Evolutionary conservation across 1,140 invertebrate genomes (phyloP), one percentile per base, ranked within the genome.

Genomic region (Sycophaga agraensis): DNA sequence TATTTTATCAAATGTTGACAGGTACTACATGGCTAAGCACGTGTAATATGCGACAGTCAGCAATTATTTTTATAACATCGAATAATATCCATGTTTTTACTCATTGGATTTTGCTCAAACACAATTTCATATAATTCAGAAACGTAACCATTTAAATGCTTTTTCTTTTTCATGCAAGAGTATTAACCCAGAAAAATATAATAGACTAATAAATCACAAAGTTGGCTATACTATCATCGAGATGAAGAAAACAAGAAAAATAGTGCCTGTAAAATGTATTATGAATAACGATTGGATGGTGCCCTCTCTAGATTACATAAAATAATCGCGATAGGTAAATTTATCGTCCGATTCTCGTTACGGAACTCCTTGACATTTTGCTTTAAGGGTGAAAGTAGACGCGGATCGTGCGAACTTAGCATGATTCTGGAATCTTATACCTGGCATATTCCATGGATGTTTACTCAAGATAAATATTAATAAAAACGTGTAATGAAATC

Each of bases 331-430:
- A 17, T 31, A 22, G 22, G 31, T 34, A 51, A 59, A 59, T 59
- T 59, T 59, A 59, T 59, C 57, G 37, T 3, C 14, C 14, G 19
- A 24, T 43, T 40, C 11, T 22, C 26, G 26, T 26, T 37, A 40
- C 63, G 65, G 63, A 69, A 69, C 63, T 68, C 66, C 68, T 68
- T 71, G 69, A 71, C 69, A 69, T 71, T 71, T 71, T 66, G 67
- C 63, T 67, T 69, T 68, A 66, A 69, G 68, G 65, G 69, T 69
- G 68, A 71, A 71, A 71, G 68, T 69, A 67, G 65, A 54, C 59
- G 62, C 31, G 16, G 48, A 59, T 67, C 62, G 66, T 66, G 65
- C 62, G 62, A 70, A 66, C 64, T 59, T 46, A n/a, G 59, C 63
- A 55, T 48, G 35, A 59, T 59, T 28, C 48, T 43, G 57, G 14